Percentiles rank a stretch among this genome's conserved stretches.
Evolutionary conservation across 2,888 invertebrate genomes (phyloP).

Genomic region (Oxyteleia sp.): DNA sequence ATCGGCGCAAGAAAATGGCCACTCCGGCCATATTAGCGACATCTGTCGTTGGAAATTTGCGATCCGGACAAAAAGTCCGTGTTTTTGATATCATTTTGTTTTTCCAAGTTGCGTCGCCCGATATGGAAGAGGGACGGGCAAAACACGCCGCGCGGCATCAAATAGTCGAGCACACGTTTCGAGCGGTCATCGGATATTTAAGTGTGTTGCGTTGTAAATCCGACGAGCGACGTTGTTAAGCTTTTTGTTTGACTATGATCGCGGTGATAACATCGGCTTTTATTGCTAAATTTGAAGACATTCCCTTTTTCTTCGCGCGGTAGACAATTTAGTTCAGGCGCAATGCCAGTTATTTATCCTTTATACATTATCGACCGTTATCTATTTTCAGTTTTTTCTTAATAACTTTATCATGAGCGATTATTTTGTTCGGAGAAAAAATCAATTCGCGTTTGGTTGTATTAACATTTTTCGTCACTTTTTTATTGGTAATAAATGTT

Average conservation of each 20-base stretch:
- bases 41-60: constrained; percentile 63
- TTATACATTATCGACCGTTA: too few species aligned
- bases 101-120: constrained; percentile 10
- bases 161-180: not conserved
- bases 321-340: too few species aligned
- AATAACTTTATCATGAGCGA: too few species aligned
- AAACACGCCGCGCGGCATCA: not conserved
- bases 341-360: too few species aligned
- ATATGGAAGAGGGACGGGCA: constrained; percentile 27
- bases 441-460: too few species aligned
- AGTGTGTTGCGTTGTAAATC: not conserved
- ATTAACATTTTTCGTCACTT: too few species aligned
- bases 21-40: constrained; percentile 67
- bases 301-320: not conserved
- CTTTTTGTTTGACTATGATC: not conserved
- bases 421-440: too few species aligned
- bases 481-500: too few species aligned
- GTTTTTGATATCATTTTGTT: constrained; percentile 40
- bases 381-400: too few species aligned
- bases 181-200: not conserved
- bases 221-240: not conserved
- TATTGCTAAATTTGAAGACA: not conserved
- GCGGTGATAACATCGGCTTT: not conserved
- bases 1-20: constrained; percentile 57
- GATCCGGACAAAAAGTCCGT: constrained; percentile 27